A percentile compares a stretch with the other conserved stretches of the same genome.
Evolutionary conservation across 1,140 invertebrate species (phyloP).

Genomic region (Amphibalanus amphitrite): DNA sequence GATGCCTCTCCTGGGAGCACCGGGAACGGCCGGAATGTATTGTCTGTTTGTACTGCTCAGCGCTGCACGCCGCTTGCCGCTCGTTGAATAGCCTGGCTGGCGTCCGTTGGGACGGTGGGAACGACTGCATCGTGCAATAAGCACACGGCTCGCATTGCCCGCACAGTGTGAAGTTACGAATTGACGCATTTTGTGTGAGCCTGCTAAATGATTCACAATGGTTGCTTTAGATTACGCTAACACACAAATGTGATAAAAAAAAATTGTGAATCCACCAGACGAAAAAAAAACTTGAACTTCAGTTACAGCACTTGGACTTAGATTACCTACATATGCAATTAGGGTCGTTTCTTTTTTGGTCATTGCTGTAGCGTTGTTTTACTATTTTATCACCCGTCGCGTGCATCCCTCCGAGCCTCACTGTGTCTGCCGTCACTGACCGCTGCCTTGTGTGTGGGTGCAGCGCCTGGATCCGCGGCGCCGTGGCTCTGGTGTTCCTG

Average conservation of each 20-base stretch:
- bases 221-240: too few species aligned
- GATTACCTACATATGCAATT: too few species aligned
- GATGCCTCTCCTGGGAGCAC: too few species aligned
- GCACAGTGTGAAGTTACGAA: too few species aligned
- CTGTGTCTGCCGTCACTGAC: neutral
- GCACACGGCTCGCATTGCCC: neutral
- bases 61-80: neutral
- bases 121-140: neutral
- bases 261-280: too few species aligned
- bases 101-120: neutral
- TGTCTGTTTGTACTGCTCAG: neutral
- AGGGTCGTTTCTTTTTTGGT: too few species aligned
- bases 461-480: conserved; percentile 72
- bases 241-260: too few species aligned
- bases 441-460: conserved; percentile 19
- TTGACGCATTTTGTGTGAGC: too few species aligned
- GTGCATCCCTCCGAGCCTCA: neutral
- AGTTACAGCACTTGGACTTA: too few species aligned
- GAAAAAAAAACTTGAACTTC: too few species aligned
- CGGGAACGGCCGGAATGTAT: neutral
- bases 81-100: neutral
- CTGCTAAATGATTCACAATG: too few species aligned
- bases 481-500: conserved; percentile 61
- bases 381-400: conserved; percentile 1
- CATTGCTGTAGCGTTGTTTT: conserved; percentile 1